Evolutionary conservation across 2,888 invertebrate genomes (phyloP).

Genomic region (Lampropteryx suffumata): DNA sequence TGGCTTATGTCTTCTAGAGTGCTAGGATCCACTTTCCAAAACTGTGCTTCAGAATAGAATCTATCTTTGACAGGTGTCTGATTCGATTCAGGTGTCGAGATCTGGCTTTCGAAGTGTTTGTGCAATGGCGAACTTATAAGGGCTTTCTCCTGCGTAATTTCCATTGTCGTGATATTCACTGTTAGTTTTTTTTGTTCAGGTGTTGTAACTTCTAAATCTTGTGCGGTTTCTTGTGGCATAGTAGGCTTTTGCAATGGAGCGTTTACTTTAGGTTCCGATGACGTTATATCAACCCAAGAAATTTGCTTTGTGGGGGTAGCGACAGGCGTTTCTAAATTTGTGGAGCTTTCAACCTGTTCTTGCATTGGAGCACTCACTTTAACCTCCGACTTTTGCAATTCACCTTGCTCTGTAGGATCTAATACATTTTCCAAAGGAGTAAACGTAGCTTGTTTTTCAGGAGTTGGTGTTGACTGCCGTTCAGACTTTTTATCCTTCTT

Average conservation of each 20-base stretch:
- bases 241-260: not conserved
- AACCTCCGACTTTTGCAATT: not conserved
- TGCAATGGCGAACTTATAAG: constrained; percentile 15
- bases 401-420: constrained; percentile 34
- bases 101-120: constrained; percentile 44
- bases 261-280: constrained; percentile 40
- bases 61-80: constrained; percentile 74
- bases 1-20: constrained; percentile 46
- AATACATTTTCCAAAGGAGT: constrained; percentile 26
- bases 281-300: constrained; percentile 38
- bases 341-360: not conserved
- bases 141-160: constrained; percentile 4
- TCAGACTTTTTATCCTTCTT: constrained; percentile 56
- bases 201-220: not conserved
- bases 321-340: not conserved
- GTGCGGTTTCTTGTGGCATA: not conserved
- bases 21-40: constrained; percentile 68
- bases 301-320: not conserved
- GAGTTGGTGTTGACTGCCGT: constrained; percentile 24
- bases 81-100: constrained; percentile 67
- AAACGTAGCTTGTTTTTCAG: constrained; percentile 36
- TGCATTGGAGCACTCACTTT: not conserved
- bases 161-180: not conserved
- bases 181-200: not conserved
- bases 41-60: constrained; percentile 71